Base-by-base conservation (phyloP, 2,113 vertebrate genomes). In the Anarhynchus alexandrinus region DNA sequence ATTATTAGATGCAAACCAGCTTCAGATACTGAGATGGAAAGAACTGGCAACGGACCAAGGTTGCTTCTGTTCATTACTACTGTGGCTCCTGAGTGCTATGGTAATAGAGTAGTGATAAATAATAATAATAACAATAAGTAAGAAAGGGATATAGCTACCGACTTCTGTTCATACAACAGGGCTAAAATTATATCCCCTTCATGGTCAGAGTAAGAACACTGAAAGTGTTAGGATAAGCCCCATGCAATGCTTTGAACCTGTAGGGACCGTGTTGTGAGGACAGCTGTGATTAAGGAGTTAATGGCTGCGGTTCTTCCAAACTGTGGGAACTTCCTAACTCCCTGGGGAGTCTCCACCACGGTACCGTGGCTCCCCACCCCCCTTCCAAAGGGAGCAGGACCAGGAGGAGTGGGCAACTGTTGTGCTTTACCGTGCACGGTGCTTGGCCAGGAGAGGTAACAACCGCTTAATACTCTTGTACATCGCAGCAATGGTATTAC, bases 321-420 rank as follows among this genome's bases (percentile, higher is more conserved):
- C 16, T 45, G 11, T 8, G 29, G 42, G 59, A 38, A 26, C 20
- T 57, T 57, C 26, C 45, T 9, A 11, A 52, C 2, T 16, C 45
- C 43, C 38, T 0, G 4, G 30, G 26, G 54, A 40, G 19, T 36
- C 61, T 47, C 49, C 49, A 51, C 26, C 76, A 16, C 0, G 1
- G 25, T 26, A 5, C 45, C 1, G 1, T 2, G 30, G 36, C 45
- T 90, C 23, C 57, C 47, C 54, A 47, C 3, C 2, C 25, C 85
- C 47, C 32, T 51, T 38, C 47, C 73, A 42, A 42, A 64, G 62
- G 71, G 54, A 55, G 34, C 4, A 0, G 45, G 12, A 36, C 57
- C 11, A 5, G 52, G 55, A 89, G 54, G 59, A 64, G 42, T 0
- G 0, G 26, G 55, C 5, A 21, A 32, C 9, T 8, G 2, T 65